These are phyloP conservation scores for Pholis gunnellus DNA, from an alignment of 2,113 vertebrate genomes.

Conservation along the genomic window DNA sequence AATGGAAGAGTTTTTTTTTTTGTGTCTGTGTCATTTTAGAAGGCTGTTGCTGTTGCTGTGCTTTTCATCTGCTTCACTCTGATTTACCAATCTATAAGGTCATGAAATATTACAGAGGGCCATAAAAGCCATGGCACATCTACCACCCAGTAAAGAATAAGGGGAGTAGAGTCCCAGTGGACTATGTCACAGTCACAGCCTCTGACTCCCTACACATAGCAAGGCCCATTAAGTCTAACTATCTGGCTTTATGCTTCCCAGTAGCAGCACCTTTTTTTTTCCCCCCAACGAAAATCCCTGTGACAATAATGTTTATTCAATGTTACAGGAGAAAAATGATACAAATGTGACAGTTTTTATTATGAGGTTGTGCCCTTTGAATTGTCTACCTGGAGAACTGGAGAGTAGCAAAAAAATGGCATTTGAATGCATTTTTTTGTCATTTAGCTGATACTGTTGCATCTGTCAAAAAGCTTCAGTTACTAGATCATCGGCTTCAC, in stretches of 20 bases:
- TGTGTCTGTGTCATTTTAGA: slow-evolving; percentile 38
- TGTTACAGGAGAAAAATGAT: slow-evolving; percentile 58
- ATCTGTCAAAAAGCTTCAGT: not conserved
- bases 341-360: slow-evolving; percentile 46
- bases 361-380: slow-evolving; percentile 36
- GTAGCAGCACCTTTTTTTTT: slow-evolving; percentile 38
- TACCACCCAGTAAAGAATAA: slow-evolving; percentile 41
- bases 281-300: slow-evolving; percentile 37
- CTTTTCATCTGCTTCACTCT: slow-evolving; percentile 47
- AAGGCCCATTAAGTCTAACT: slow-evolving; percentile 80
- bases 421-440: slow-evolving; percentile 24
- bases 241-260: slow-evolving; percentile 49
- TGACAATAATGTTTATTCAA: slow-evolving; percentile 68
- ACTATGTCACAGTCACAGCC: slow-evolving; percentile 65
- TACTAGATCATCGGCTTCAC: not conserved
- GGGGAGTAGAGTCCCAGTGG: slow-evolving; percentile 62
- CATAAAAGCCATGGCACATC: slow-evolving; percentile 69
- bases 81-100: slow-evolving; percentile 70
- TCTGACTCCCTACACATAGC: slow-evolving; percentile 57
- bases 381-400: slow-evolving; percentile 38
- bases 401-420: slow-evolving; percentile 12
- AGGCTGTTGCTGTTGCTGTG: slow-evolving; percentile 29
- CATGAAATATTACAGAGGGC: slow-evolving; percentile 79
- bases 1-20: slow-evolving; percentile 38
- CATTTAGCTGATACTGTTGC: not conserved